Evolutionary conservation across 2,113 vertebrate species (phyloP).

Genomic region (Piprites chloris): DNA sequence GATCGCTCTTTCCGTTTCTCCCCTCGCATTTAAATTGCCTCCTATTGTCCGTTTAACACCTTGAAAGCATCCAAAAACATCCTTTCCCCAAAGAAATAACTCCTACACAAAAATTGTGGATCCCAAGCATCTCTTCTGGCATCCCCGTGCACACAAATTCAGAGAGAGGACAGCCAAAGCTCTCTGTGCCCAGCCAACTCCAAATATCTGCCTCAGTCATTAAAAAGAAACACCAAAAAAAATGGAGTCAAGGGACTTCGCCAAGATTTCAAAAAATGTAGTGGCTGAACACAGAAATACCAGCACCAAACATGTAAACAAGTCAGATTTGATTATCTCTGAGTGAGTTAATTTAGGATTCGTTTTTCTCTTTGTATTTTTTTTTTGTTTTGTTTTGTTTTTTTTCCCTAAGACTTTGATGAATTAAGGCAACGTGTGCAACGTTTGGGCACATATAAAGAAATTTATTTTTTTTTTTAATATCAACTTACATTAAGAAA

Average conservation of each 20-base stretch:
- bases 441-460: background rate
- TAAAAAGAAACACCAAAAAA: conserved; percentile 60
- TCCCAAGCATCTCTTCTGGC: conserved; percentile 7
- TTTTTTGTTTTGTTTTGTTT: background rate
- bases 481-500: background rate
- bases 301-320: conserved; percentile 67
- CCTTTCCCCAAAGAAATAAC: background rate
- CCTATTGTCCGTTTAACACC: background rate
- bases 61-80: background rate
- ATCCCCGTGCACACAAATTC: background rate
- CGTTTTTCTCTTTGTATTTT: background rate
- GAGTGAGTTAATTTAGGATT: conserved; percentile 59
- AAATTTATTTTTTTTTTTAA: background rate
- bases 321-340: conserved; percentile 65
- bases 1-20: background rate
- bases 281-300: conserved; percentile 59
- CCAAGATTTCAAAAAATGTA: conserved; percentile 58
- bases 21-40: background rate
- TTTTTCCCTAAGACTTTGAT: background rate
- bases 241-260: conserved; percentile 14
- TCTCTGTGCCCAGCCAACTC: conserved; percentile 31
- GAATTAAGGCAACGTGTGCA: background rate
- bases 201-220: conserved; percentile 51
- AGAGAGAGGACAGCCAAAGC: conserved; percentile 56
- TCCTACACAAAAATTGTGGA: background rate